Percentiles rank a stretch among this genome's conserved stretches.
phyloP scores from a whole-genome alignment of 2,888 invertebrate genomes.

The Odontothrips loti region DNA sequence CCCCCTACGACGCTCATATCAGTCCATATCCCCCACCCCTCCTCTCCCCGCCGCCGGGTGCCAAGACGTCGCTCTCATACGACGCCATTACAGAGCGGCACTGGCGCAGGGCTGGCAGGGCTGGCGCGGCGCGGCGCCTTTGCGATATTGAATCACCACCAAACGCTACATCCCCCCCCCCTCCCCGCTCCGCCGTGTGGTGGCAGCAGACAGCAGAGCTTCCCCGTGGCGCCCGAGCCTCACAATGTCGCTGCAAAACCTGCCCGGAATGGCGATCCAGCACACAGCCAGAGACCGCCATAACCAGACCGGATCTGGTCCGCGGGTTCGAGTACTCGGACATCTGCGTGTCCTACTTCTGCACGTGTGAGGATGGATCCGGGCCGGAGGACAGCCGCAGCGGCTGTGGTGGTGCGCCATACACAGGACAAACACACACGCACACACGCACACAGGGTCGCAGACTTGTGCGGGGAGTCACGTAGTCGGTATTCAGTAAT shows the following conservation, averaged over 20 bases:
- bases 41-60: background rate
- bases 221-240: too few relatives aligned
- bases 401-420: too few relatives aligned
- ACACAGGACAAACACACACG: background rate
- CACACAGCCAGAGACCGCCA: too few relatives aligned
- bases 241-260: too few relatives aligned
- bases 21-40: background rate
- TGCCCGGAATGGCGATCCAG: background rate
- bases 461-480: background rate
- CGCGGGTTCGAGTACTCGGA: background rate
- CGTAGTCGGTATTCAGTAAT: slow-evolving; percentile 2
- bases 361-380: background rate
- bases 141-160: too few relatives aligned
- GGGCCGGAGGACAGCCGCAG: too few relatives aligned
- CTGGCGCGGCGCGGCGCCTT: too few relatives aligned
- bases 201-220: too few relatives aligned
- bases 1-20: background rate
- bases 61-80: slow-evolving; percentile 11
- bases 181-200: too few relatives aligned
- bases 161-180: too few relatives aligned
- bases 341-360: too few relatives aligned
- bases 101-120: background rate
- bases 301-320: too few relatives aligned
- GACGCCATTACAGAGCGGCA: background rate
- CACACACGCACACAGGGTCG: background rate